Evolutionary conservation across 1,140 invertebrate species (phyloP).

Genomic region (Bursaphelenchus mucronatus): DNA sequence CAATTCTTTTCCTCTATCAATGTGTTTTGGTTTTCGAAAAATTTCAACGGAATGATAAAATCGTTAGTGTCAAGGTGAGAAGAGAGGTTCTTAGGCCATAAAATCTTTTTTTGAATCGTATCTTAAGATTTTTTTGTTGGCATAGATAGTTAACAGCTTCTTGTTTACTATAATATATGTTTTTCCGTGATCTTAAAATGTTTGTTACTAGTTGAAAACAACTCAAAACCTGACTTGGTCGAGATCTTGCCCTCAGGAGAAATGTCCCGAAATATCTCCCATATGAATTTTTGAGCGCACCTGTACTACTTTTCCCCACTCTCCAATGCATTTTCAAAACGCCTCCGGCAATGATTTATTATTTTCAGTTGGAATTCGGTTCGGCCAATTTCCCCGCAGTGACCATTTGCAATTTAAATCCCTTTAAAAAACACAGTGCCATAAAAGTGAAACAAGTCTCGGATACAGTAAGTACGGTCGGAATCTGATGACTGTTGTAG

Average conservation of each 20-base stretch:
- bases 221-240: no score
- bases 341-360: neutral
- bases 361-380: constrained; percentile 56
- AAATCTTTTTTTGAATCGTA: constrained; percentile 3
- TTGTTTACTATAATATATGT: neutral
- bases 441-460: constrained; percentile 54
- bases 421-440: constrained; percentile 55
- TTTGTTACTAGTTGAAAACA: no score
- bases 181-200: no score
- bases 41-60: constrained; percentile 52
- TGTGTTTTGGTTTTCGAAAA: constrained; percentile 38
- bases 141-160: neutral
- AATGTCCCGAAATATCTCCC: no score
- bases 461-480: constrained; percentile 40
- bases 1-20: constrained; percentile 39
- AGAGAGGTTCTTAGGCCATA: constrained; percentile 10
- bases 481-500: constrained; percentile 18
- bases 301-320: no score
- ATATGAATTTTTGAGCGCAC: no score
- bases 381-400: constrained; percentile 53
- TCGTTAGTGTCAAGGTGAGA: constrained; percentile 55
- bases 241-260: no score
- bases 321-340: constrained; percentile 10
- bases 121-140: neutral
- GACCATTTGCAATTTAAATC: constrained; percentile 57